Evolutionary conservation across 1,140 invertebrate genomes (phyloP).

Genomic region (Chionoecetes opilio): DNA sequence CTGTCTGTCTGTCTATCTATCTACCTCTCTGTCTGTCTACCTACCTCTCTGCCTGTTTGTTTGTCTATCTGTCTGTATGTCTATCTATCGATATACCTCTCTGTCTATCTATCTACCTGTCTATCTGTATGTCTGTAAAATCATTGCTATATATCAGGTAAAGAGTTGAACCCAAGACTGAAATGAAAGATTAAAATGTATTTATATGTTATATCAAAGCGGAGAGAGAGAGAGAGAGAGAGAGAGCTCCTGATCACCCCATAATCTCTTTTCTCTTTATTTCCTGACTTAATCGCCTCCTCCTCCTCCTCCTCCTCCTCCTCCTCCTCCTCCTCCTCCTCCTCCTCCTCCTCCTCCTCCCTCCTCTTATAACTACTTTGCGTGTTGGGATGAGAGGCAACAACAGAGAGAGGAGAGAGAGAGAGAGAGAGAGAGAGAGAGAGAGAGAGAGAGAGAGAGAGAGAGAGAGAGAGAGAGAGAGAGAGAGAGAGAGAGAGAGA

Average conservation of each 20-base stretch:
- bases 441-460: slow-evolving; percentile 60
- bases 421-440: slow-evolving; percentile 64
- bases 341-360: slow-evolving; percentile 33
- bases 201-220: too few species aligned
- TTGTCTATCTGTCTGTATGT: too few species aligned
- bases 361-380: neutral
- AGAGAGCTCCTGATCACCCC: neutral
- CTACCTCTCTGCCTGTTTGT: too few species aligned
- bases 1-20: too few species aligned
- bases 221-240: neutral
- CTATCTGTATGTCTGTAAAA: too few species aligned
- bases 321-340: slow-evolving; percentile 22
- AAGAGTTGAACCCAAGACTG: too few species aligned
- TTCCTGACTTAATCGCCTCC: neutral
- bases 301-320: slow-evolving; percentile 53
- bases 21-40: too few species aligned
- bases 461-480: slow-evolving; percentile 37
- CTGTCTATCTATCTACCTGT: too few species aligned
- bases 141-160: too few species aligned
- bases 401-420: neutral
- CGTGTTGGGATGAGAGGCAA: too few species aligned
- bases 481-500: slow-evolving; percentile 11
- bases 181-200: too few species aligned
- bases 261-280: neutral
- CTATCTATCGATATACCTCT: too few species aligned